These are phyloP conservation scores for Catostylus mosaicus DNA, from an alignment of 30 jellyfish, hydroid and myxozoan genomes.

Conservation along the genomic window DNA sequence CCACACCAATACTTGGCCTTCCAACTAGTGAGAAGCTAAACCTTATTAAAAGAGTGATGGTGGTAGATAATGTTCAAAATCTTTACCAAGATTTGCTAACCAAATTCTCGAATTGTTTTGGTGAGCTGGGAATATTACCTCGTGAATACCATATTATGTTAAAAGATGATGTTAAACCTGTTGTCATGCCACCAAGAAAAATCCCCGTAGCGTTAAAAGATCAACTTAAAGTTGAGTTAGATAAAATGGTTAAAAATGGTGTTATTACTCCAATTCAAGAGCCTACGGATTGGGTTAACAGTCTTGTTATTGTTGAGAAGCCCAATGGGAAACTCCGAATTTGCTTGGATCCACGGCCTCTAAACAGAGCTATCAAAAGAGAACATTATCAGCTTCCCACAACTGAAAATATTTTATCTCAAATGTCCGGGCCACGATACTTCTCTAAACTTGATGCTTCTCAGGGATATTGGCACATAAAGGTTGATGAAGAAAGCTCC, in stretches of 20 bases:
- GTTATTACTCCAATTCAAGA: slow-evolving; percentile 56
- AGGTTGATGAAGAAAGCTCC: slow-evolving; percentile 64
- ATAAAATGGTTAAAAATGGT: slow-evolving; percentile 47
- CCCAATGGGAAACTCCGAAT: slow-evolving; percentile 81
- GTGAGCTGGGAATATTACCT: slow-evolving; percentile 32
- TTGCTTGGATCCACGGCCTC: slow-evolving; percentile 82
- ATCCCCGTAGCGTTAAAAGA: slow-evolving; percentile 69
- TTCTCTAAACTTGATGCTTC: slow-evolving; percentile 81
- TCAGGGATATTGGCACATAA: slow-evolving; percentile 59
- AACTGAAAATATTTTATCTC: slow-evolving; percentile 65
- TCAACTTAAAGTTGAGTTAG: slow-evolving; percentile 67
- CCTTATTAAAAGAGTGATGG: slow-evolving; percentile 15
- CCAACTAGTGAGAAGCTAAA: slow-evolving; percentile 19
- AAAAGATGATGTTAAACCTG: slow-evolving; percentile 30
- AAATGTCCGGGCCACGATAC: slow-evolving; percentile 75
- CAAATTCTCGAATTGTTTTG: slow-evolving; percentile 53
- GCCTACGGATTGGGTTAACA: slow-evolving; percentile 85
- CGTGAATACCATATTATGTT: slow-evolving; percentile 46
- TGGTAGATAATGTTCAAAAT: not conserved
- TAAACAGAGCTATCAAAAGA: slow-evolving; percentile 75
- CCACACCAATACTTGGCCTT: slow-evolving; percentile 40
- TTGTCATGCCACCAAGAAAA: slow-evolving; percentile 27
- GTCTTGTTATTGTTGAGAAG: slow-evolving; percentile 62
- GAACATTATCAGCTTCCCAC: slow-evolving; percentile 78
- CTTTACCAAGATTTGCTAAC: not conserved